A percentile compares a stretch with the other conserved stretches of the same genome.
Evolutionary conservation across 2,113 vertebrate genomes (phyloP).

Genomic region (Corythornis cristatus): DNA sequence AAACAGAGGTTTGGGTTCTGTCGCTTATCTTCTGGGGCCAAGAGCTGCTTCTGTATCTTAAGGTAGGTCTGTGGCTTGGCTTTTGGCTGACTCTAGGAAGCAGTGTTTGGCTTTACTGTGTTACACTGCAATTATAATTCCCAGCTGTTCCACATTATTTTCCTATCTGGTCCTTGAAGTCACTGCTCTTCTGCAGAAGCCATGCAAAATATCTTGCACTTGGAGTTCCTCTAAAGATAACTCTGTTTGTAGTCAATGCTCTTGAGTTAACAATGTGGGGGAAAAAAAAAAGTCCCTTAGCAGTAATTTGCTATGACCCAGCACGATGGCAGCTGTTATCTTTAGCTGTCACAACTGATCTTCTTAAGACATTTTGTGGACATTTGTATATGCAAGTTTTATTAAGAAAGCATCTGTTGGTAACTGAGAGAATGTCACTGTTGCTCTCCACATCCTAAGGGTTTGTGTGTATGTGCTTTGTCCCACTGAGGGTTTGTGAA

Average conservation of each 20-base stretch:
- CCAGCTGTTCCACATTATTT: slow-evolving; percentile 69
- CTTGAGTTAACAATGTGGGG: slow-evolving; percentile 32
- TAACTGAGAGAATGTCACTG: slow-evolving; percentile 54
- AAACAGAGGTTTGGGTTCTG: slow-evolving; percentile 99
- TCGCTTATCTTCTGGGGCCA: slow-evolving; percentile 93
- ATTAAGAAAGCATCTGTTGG: slow-evolving; percentile 76
- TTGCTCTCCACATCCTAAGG: slow-evolving; percentile 1
- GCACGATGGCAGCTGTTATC: slow-evolving; percentile 70
- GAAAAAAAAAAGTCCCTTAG: background rate
- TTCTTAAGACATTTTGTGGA: slow-evolving; percentile 71
- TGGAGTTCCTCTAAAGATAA: slow-evolving; percentile 68
- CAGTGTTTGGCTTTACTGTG: slow-evolving; percentile 27
- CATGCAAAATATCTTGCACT: slow-evolving; percentile 65
- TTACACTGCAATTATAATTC: slow-evolving; percentile 63
- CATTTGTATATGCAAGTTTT: slow-evolving; percentile 78
- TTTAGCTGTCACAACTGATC: slow-evolving; percentile 77
- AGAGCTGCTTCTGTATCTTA: slow-evolving; percentile 90
- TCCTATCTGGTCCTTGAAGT: slow-evolving; percentile 72
- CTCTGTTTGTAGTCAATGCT: slow-evolving; percentile 65
- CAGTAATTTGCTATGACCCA: slow-evolving; percentile 53
- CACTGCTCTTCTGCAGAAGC: slow-evolving; percentile 73
- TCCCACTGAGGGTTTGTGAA: background rate
- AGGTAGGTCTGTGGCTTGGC: slow-evolving; percentile 75
- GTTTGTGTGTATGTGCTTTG: background rate
- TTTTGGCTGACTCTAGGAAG: slow-evolving; percentile 36